These are phyloP conservation scores for Mamestra configurata DNA, from an alignment of 1,140 invertebrate genomes.

Conservation along the genomic window DNA sequence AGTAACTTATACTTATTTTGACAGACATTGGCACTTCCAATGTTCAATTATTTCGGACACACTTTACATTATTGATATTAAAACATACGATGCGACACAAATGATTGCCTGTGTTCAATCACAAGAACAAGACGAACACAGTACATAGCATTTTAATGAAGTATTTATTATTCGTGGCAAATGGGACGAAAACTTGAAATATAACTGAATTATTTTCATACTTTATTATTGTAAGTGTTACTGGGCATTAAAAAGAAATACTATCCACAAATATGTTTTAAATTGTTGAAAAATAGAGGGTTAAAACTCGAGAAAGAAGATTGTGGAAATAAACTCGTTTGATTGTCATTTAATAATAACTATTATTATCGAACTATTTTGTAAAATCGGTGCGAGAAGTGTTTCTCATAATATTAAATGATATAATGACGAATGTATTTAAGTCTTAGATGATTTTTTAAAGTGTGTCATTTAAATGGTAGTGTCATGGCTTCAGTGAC, in stretches of 20 bases:
- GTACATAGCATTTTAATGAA: background rate
- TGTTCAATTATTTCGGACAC: background rate
- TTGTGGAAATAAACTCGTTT: background rate
- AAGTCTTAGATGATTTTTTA: too few species aligned
- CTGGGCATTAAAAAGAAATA: too few species aligned
- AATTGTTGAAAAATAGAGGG: too few species aligned
- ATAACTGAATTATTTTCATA: too few species aligned
- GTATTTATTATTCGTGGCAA: too few species aligned
- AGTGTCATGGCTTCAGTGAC: background rate
- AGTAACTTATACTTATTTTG: background rate
- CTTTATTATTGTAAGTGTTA: too few species aligned
- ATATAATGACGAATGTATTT: too few species aligned
- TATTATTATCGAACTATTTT: background rate
- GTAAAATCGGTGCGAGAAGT: constrained; percentile 21
- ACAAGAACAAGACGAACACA: constrained; percentile 19
- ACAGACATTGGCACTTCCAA: constrained; percentile 42
- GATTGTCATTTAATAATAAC: background rate
- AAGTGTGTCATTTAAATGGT: background rate
- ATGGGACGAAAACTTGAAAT: too few species aligned
- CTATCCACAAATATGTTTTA: too few species aligned
- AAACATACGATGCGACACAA: constrained; percentile 19
- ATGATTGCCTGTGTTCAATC: constrained; percentile 43
- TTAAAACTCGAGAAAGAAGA: too few species aligned
- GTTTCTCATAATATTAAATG: background rate
- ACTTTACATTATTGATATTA: background rate